phyloP scores from a whole-genome alignment of 1,140 invertebrate genomes.

The Drosophila lowei region DNA sequence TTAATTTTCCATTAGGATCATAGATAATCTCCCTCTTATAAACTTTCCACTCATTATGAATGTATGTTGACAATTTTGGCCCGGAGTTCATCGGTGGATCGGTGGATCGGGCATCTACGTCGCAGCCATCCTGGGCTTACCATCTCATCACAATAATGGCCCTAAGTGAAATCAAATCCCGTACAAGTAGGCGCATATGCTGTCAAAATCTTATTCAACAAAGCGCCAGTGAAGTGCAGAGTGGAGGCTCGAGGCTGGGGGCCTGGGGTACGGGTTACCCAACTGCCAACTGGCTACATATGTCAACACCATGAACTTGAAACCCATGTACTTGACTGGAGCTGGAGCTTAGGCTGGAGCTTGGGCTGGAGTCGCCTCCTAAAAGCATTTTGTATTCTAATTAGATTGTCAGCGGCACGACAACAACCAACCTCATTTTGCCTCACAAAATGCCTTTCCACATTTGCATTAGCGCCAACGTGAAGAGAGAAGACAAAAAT shows the following conservation, averaged over 20 bases:
- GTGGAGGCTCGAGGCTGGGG: background rate
- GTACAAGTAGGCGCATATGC: conserved; percentile 1
- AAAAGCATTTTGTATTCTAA: conserved; percentile 81
- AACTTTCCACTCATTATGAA: conserved; percentile 75
- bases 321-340: conserved; percentile 39
- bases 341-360: conserved; percentile 14
- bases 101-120: background rate
- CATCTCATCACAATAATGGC: conserved; percentile 66
- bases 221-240: conserved; percentile 11
- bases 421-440: conserved; percentile 81
- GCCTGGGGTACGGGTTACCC: conserved; percentile 16
- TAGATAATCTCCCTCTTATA: conserved; percentile 23
- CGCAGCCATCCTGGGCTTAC: conserved; percentile 28
- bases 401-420: conserved; percentile 81
- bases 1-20: conserved; percentile 30
- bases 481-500: conserved; percentile 70
- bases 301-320: conserved; percentile 81
- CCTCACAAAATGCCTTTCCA: conserved; percentile 67
- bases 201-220: conserved; percentile 40
- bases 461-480: conserved; percentile 80
- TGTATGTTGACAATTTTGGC: conserved; percentile 52
- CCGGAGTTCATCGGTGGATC: conserved; percentile 57
- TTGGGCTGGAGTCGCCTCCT: conserved; percentile 24
- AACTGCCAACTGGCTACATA: conserved; percentile 57
- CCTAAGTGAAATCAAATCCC: conserved; percentile 35